Evolutionary conservation across 2,113 vertebrate species (phyloP).

Genomic region (Chionis minor): DNA sequence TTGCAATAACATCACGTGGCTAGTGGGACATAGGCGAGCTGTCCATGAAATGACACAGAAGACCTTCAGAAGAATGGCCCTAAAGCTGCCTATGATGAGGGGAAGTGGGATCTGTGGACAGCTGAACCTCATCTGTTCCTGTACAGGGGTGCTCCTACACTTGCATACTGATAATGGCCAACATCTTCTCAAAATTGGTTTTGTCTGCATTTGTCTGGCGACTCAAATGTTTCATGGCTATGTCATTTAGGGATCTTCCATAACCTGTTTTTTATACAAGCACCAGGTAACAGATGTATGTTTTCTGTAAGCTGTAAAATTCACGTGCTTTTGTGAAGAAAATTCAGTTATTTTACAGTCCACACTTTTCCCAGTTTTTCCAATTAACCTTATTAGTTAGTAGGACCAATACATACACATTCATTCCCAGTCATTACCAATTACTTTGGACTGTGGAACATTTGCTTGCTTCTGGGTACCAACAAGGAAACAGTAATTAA

Average conservation of each 20-base stretch:
- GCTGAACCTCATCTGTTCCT: neutral
- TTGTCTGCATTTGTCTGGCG: neutral
- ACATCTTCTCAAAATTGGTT: neutral
- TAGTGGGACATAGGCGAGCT: neutral
- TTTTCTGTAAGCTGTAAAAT: neutral
- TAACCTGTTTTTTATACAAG: neutral
- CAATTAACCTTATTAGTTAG: slow-evolving; percentile 52
- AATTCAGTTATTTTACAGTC: neutral
- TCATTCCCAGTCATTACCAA: slow-evolving; percentile 36
- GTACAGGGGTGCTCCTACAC: accelerated
- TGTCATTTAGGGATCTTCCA: neutral
- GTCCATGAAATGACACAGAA: no score
- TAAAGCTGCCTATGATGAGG: neutral
- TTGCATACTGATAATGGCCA: accelerated
- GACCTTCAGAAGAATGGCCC: neutral
- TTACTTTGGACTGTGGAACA: slow-evolving; percentile 48
- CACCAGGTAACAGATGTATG: neutral
- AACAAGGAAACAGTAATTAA: slow-evolving; percentile 73
- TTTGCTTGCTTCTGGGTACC: slow-evolving; percentile 56
- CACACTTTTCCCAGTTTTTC: slow-evolving; percentile 34
- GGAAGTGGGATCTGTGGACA: neutral
- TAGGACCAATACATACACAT: neutral
- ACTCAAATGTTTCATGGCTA: neutral
- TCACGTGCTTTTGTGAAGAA: neutral
- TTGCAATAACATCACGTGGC: accelerated